These are phyloP conservation scores for Athrips mouffetella DNA, from an alignment of 2,888 invertebrate species.

Conservation along the genomic window DNA sequence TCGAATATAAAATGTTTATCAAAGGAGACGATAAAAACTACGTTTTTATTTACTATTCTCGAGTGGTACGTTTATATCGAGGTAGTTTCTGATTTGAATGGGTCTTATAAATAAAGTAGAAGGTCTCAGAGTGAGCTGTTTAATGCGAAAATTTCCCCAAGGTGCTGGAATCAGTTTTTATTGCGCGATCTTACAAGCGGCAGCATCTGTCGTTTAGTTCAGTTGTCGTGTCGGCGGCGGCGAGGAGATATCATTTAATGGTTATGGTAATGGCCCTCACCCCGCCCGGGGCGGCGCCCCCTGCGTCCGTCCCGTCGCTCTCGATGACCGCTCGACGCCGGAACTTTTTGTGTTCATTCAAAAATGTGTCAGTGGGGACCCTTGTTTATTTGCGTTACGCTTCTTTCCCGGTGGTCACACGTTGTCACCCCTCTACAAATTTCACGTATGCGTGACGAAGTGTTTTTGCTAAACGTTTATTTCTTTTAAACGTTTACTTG, in stretches of 20 bases:
- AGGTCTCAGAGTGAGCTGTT: conserved; percentile 20
- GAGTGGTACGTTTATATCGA: conserved; percentile 5
- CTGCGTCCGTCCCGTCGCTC: conserved; percentile 31
- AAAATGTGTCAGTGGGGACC: conserved; percentile 57
- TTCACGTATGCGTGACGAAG: conserved; percentile 24
- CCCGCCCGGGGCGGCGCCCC: conserved; percentile 21
- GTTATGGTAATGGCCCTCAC: conserved; percentile 45
- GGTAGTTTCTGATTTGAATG: conserved; percentile 8
- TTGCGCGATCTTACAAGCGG: conserved; percentile 33
- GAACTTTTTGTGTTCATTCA: conserved; percentile 48
- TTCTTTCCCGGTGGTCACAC: conserved; percentile 36
- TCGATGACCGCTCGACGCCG: conserved; percentile 30
- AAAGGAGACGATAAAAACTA: background rate
- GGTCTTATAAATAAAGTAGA: conserved; percentile 16
- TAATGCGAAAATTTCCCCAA: conserved; percentile 26
- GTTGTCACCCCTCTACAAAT: conserved; percentile 34
- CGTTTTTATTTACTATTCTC: conserved; percentile 6
- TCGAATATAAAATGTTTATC: background rate
- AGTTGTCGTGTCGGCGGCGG: conserved; percentile 43
- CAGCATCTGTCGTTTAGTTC: conserved; percentile 40
- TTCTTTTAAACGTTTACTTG: background rate
- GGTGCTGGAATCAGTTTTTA: conserved; percentile 36
- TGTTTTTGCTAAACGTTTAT: conserved; percentile 12
- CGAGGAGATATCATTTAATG: conserved; percentile 45
- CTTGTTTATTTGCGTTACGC: conserved; percentile 32